Conservation (phyloP, 2,113 vertebrate species). For the Polypterus senegalus region DNA sequence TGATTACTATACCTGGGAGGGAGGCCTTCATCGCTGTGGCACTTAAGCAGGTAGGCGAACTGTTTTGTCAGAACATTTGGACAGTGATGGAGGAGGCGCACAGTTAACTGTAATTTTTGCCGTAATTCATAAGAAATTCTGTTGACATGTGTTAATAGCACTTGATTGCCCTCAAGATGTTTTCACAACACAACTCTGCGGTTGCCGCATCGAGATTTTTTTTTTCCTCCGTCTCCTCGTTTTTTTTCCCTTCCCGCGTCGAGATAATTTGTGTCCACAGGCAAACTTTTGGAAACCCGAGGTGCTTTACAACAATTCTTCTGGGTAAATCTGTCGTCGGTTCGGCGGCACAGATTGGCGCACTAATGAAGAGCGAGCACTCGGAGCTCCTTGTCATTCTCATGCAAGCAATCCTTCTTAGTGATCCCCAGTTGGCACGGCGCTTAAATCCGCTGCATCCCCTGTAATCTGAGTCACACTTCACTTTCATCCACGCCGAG, state of each 20-base stretch:
- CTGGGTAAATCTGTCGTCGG: slow-evolving; percentile 55
- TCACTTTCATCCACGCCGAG: slow-evolving; percentile 29
- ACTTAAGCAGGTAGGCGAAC: slow-evolving; percentile 61
- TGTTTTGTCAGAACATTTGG: slow-evolving; percentile 55
- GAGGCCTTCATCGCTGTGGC: slow-evolving; percentile 63
- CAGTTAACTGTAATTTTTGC: slow-evolving; percentile 47
- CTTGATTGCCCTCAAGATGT: slow-evolving; percentile 60
- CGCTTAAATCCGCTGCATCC: slow-evolving; percentile 20
- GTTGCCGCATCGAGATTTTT: slow-evolving; percentile 45
- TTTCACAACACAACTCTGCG: slow-evolving; percentile 58
- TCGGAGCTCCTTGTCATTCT: slow-evolving; percentile 21
- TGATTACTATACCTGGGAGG: slow-evolving; percentile 65
- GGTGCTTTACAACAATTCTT: slow-evolving; percentile 55
- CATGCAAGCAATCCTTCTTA: slow-evolving; percentile 25
- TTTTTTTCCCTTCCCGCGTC: slow-evolving; percentile 46
- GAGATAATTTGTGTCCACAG: slow-evolving; percentile 64
- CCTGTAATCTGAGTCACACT: slow-evolving; percentile 34
- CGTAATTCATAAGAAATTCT: slow-evolving; percentile 52
- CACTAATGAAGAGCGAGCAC: slow-evolving; percentile 49
- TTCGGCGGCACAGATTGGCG: slow-evolving; percentile 40
- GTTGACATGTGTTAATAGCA: slow-evolving; percentile 65
- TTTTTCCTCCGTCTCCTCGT: slow-evolving; percentile 37
- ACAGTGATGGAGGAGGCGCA: slow-evolving; percentile 50
- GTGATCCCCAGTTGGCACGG: slow-evolving; percentile 23
- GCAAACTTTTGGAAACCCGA: slow-evolving; percentile 60